Evolutionary conservation across 2,797 vertebrate genomes (phyloP).

Genomic region (Myotis daubentonii): DNA sequence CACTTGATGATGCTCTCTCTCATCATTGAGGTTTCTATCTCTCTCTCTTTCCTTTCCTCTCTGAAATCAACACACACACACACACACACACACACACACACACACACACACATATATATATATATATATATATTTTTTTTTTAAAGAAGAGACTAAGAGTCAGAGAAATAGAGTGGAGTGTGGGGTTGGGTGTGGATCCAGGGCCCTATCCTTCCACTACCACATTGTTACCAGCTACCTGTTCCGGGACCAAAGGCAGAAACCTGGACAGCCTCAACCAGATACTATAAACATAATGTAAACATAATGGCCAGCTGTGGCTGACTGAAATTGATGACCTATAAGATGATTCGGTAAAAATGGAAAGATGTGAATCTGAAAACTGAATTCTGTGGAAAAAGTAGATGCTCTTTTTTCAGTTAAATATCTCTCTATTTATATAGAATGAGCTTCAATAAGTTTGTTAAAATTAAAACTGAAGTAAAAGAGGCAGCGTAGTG

Average conservation of each 20-base stretch:
- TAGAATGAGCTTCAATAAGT: not conserved
- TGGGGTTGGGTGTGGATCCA: not conserved
- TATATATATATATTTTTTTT: no score
- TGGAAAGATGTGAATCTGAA: not conserved
- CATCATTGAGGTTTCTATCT: no score
- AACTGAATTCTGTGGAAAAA: not conserved
- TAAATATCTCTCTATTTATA: not conserved
- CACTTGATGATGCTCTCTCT: no score
- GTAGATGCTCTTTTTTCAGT: not conserved
- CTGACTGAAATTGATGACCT: not conserved
- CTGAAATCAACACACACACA: no score
- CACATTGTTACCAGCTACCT: not conserved
- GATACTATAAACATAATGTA: not conserved
- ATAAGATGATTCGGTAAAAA: not conserved
- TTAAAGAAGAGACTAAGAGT: not conserved
- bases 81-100: no score
- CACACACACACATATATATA: no score
- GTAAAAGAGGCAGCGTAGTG: not conserved
- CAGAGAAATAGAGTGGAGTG: not conserved
- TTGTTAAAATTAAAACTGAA: not conserved
- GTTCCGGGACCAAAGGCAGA: accelerated
- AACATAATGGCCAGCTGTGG: not conserved
- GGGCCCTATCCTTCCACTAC: not conserved
- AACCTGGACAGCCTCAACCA: not conserved
- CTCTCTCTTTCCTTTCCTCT: no score